A percentile compares a stretch with the other conserved stretches of the same genome.
phyloP scores from a whole-genome alignment of 2,113 vertebrate species.

The Gulo gulo region DNA sequence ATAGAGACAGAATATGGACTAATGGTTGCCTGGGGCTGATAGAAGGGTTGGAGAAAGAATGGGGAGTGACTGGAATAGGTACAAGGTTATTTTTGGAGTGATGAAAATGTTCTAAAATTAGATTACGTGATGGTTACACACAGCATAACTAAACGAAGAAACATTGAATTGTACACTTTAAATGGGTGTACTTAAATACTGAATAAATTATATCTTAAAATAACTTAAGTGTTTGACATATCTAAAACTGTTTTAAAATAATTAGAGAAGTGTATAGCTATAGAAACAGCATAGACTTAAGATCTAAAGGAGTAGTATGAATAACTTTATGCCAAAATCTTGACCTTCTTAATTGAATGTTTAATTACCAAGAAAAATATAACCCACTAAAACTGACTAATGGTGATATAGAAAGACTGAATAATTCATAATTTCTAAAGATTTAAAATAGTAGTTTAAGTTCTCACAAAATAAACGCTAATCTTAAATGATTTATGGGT shows the following conservation, averaged over 20 bases:
- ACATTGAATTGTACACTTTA: background rate
- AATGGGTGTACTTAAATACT: background rate
- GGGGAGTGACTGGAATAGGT: background rate
- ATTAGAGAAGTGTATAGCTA: background rate
- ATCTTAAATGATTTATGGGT: background rate
- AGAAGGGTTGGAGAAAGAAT: background rate
- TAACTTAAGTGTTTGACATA: background rate
- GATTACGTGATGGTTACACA: background rate
- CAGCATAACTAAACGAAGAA: background rate
- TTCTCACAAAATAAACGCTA: background rate
- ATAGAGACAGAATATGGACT: background rate
- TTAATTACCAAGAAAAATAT: background rate
- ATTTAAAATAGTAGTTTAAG: background rate
- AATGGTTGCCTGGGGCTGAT: background rate
- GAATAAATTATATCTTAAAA: background rate
- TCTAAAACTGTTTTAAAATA: background rate
- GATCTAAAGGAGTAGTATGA: background rate
- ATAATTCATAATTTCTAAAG: background rate
- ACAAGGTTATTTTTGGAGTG: background rate
- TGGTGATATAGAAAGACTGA: background rate
- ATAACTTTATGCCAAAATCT: background rate
- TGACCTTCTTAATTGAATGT: background rate
- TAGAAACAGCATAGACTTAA: background rate
- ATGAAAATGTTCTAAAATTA: background rate
- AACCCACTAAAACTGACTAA: background rate